Evolutionary conservation across 1,140 invertebrate genomes (phyloP), one percentile per base, ranked within the genome.

Genomic region (Notospermus geniculatus): DNA sequence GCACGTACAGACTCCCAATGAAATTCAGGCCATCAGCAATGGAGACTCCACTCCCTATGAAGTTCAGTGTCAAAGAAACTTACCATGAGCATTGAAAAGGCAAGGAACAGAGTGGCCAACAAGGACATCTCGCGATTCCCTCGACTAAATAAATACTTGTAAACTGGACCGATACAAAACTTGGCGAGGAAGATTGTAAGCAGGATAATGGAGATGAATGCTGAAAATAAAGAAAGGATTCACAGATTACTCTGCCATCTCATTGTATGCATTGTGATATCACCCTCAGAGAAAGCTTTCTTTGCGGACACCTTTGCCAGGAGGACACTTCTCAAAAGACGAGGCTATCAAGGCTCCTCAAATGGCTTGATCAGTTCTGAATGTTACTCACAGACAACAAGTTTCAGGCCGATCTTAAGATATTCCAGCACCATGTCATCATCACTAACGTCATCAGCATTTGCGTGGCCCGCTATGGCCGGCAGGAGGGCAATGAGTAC

Each of bases 401-500:
- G 32, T 36, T 36, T 36, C 4, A 36, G 5, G 5, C 32, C 32
- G 4, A 36, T 7, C 4, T 36, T 4, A 15, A 36, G 15, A 36
- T 36, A 36, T 36, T 36, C 32, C 32, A 36, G 32, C 32, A 36
- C 32, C 32, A 36, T 7, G n/a, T 50, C n/a, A 23, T 50, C n/a
- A 5, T 5, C 46, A 23, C 25, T 19, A n/a, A 27, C n/a, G 5
- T 27, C 46, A 50, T 23, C 46, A 23, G 5, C 22, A 41, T 11
- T 57, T 28, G n/a, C 58, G 29, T 52, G 53, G 17, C 36, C 61
- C 11, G 65, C 57, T 28, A 66, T 58, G 23, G 32, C 55, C 9
- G 65, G 65, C 22, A 66, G 39, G 9, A 66, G 17, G 0, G 65
- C 65, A 30, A 66, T 63, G 5, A 66, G 53, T 13, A 64, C 30